Conservation (phyloP, 2,888 invertebrate species). For the Epirrhoe alternata region DNA sequence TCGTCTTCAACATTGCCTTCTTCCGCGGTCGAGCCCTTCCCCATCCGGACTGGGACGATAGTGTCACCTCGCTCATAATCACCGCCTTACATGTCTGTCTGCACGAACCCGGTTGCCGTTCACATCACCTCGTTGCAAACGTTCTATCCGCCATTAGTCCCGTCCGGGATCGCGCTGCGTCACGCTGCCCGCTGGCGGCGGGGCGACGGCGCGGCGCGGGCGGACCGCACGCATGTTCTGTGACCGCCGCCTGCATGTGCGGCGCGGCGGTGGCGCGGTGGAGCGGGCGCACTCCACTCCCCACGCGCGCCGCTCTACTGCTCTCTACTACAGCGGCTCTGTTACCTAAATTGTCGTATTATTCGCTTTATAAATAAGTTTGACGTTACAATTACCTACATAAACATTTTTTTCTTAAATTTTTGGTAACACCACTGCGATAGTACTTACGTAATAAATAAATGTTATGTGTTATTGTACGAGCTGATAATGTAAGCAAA, state of each 20-base stretch:
- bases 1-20: constrained; percentile 70
- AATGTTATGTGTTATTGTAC: constrained; percentile 12
- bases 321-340: constrained; percentile 36
- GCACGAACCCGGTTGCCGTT: constrained; percentile 73
- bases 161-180: constrained; percentile 53
- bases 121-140: constrained; percentile 57
- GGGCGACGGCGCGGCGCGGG: constrained; percentile 30
- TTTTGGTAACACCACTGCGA: constrained; percentile 27
- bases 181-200: constrained; percentile 58
- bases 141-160: constrained; percentile 65
- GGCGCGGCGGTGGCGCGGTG: constrained; percentile 21
- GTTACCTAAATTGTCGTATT: constrained; percentile 37
- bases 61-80: constrained; percentile 64
- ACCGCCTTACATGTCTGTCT: constrained; percentile 66
- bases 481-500: constrained; percentile 10
- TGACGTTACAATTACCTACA: constrained; percentile 1
- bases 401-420: not conserved
- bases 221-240: constrained; percentile 64
- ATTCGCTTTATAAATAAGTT: constrained; percentile 22
- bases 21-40: constrained; percentile 71
- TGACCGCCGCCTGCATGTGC: constrained; percentile 43
- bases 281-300: constrained; percentile 46
- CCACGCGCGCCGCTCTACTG: constrained; percentile 36
- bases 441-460: constrained; percentile 15
- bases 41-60: constrained; percentile 75